Evolutionary conservation across 2,888 invertebrate species (phyloP), one percentile per base, ranked within the genome.

Genomic region (Dryococelus australis): DNA sequence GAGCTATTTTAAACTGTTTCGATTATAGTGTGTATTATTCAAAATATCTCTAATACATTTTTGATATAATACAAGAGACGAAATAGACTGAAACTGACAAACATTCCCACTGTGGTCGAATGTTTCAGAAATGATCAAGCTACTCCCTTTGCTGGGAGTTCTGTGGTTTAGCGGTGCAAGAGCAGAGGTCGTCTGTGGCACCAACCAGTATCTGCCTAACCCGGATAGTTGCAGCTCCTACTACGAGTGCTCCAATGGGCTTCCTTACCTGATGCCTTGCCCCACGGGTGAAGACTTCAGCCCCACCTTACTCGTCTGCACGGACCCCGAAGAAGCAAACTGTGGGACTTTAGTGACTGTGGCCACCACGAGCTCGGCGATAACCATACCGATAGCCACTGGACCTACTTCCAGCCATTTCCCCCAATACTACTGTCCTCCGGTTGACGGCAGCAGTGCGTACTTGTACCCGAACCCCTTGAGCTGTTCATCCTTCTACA

Each of bases 231-330:
- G 87, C 87, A 78, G 51, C n/a, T 53, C 65, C 78, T 87, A 65
- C 87, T 87, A 84, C 84, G 78, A 78, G 43, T 87, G 87, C 26
- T 53, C 47, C 79, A 85, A 85, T 79, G 85, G 87, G 2, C 35
- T n/a, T 20, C 85, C 87, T 26, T 43, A 27, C 27, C 85, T 65
- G 26, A 35, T 83, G 20, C 35, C 84, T 24, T 87, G 87, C 28
- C 85, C 87, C 0, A 26, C 26, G 1, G 79, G 65, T 24, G 85
- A 84, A 3, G 84, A 84, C 10, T 87, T 65, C 87, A 87, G 80
- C 85, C 27, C 24, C 16, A 80, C 16, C 24, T n/a, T 79, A 3
- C 43, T 35, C 28, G 65, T n/a, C 79, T 87, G 87, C 26, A 84
- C 53, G 35, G 43, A 43, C 79, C 43, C 85, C 24, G 83, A 13